A percentile compares a stretch with the other conserved stretches of the same genome.
Conservation (phyloP, 2,113 vertebrate genomes). For the Isurus oxyrinchus region DNA sequence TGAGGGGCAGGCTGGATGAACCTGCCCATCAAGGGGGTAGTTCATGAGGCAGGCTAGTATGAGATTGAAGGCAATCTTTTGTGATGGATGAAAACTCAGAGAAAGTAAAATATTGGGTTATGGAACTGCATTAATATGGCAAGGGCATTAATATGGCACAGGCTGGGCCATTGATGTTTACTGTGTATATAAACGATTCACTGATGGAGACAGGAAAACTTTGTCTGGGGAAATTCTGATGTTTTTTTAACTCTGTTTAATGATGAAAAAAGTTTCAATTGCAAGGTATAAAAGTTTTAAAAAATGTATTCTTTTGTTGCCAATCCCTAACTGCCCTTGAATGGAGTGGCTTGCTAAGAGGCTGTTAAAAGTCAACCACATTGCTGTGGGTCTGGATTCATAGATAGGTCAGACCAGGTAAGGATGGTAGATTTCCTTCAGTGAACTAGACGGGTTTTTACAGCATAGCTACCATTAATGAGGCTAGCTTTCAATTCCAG, state of each 20-base stretch:
- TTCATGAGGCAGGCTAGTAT: not conserved
- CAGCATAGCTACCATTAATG: no score
- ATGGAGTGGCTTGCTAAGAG: no score
- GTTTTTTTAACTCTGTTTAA: not conserved
- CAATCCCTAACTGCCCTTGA: no score
- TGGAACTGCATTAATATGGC: not conserved
- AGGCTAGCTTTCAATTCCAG: no score
- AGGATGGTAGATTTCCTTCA: no score
- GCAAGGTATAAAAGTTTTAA: no score
- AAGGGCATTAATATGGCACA: not conserved
- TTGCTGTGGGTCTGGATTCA: no score
- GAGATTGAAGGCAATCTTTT: not conserved
- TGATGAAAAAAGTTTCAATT: not conserved
- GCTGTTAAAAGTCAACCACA: no score
- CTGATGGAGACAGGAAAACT: not conserved
- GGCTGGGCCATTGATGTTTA: not conserved
- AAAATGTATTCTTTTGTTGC: no score
- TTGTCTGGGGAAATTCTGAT: not conserved
- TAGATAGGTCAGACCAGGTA: no score
- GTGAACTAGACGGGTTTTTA: no score
- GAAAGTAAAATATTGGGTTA: not conserved
- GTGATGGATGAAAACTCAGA: not conserved
- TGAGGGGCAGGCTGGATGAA: not conserved
- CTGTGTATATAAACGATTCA: not conserved
- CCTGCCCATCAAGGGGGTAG: no score